These are phyloP conservation scores for Drosophila lutescens DNA, from an alignment of 2,888 invertebrate species.

Conservation along the genomic window DNA sequence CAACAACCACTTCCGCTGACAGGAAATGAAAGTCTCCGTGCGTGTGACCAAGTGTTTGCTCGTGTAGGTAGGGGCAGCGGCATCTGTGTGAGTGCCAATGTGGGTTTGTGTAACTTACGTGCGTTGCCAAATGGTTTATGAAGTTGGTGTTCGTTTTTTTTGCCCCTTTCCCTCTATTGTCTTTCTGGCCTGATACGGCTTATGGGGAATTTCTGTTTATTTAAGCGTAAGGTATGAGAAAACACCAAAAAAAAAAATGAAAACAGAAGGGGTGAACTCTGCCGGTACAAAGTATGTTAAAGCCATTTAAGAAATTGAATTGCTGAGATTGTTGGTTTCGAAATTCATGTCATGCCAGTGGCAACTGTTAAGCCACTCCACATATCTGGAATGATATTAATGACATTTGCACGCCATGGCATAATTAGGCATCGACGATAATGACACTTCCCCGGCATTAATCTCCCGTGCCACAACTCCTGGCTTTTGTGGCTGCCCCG, in stretches of 20 bases:
- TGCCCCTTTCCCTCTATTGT: neutral
- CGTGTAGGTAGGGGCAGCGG: neutral
- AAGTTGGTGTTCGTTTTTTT: neutral
- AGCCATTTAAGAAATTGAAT: conserved; percentile 6
- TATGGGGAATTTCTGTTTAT: conserved; percentile 35
- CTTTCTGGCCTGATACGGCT: conserved; percentile 15
- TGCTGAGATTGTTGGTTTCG: conserved; percentile 10
- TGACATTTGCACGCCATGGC: conserved; percentile 21
- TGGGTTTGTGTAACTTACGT: conserved; percentile 40
- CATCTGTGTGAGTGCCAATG: conserved; percentile 8
- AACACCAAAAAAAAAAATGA: conserved; percentile 7
- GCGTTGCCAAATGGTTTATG: conserved; percentile 36
- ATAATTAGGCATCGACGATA: conserved; percentile 23
- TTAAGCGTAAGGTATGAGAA: conserved; percentile 16
- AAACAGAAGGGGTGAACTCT: neutral
- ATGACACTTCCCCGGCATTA: conserved; percentile 27
- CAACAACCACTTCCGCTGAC: conserved; percentile 31
- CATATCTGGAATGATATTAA: conserved; percentile 3
- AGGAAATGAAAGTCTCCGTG: conserved; percentile 52
- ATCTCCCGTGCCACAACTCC: conserved; percentile 12
- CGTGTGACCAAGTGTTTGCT: conserved; percentile 18
- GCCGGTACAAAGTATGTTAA: neutral
- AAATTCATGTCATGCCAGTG: neutral
- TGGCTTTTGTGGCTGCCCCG: conserved; percentile 16
- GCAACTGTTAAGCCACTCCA: neutral